phyloP scores from a whole-genome alignment of 2,797 vertebrate genomes.

The Nothura maculosa region DNA sequence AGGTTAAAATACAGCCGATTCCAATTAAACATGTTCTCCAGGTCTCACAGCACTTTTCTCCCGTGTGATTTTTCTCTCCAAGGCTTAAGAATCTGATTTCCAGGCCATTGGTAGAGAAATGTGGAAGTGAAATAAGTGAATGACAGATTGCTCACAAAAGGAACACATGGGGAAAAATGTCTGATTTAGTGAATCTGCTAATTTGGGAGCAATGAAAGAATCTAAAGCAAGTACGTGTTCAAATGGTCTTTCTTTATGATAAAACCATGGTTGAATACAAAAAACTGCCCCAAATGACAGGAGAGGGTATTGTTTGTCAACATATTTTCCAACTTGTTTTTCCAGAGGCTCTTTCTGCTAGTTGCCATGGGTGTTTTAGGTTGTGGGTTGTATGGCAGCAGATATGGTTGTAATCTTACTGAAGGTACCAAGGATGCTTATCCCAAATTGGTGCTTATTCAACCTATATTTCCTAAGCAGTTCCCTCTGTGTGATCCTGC shows the following conservation, averaged over 20 bases:
- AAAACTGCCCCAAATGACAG: slow-evolving; percentile 3
- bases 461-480: not conserved
- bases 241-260: not conserved
- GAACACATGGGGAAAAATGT: not conserved
- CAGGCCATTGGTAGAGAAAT: not conserved
- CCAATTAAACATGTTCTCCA: not conserved
- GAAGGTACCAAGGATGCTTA: not conserved
- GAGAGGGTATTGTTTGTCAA: not conserved
- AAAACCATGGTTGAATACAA: not conserved
- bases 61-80: not conserved
- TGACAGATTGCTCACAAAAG: not conserved
- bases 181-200: not conserved
- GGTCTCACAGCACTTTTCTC: not conserved
- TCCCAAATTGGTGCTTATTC: not conserved
- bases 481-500: not conserved
- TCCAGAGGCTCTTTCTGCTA: not conserved
- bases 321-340: slow-evolving; percentile 8
- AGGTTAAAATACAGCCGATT: not conserved
- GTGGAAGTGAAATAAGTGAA: not conserved
- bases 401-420: not conserved
- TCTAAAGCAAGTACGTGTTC: not conserved
- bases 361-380: not conserved
- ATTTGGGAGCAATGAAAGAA: not conserved
- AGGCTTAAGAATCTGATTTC: not conserved
- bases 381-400: not conserved